Evolutionary conservation across 2,797 vertebrate genomes (phyloP), one percentile per base, ranked within the genome.

Genomic region (Telmatherina bonti): DNA sequence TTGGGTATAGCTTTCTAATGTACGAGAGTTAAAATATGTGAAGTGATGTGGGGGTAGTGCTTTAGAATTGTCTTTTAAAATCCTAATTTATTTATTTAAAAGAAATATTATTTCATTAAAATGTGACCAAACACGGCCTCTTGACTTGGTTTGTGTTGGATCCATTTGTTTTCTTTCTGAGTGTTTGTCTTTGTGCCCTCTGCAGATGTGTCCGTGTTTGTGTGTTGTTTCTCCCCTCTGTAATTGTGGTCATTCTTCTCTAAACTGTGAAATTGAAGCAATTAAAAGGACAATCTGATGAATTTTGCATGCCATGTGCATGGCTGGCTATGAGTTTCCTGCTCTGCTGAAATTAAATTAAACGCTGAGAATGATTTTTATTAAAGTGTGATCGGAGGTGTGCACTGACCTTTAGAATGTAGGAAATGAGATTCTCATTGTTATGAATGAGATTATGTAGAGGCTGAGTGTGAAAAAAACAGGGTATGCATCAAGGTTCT

Each of bases 351-450:
- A 93, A 94, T 94, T 90, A 93, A 94, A 94, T 93, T 91, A 94
- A 94, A 94, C 56, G 85, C 88, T 78, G 90, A 92, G 89, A 92
- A 93, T 91, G 90, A 90, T 92, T 91, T 94, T 93, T 93, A 94
- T 94, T 94, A 93, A 93, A 94, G 92, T 93, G 92, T 89, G 92
- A 93, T 94, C 93, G 92, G 92, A 94, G 91, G 91, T 94, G 93
- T 90, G 90, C 89, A 82, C 87, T 94, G 93, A 94, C 94, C 92
- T 95, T 95, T 94, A 90, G 85, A 93, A 91, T 90, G 89, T 88
- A 89, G 94, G 89, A 94, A 94, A 93, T 93, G 85, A 93, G 93
- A 93, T 93, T 93, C 86, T 89, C 88, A 90, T 93, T 91, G 90
- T 93, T 94, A 92, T 92, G 90, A 94, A 93, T 92, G 91, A 92